phyloP scores from a whole-genome alignment of 1,140 invertebrate species.

The Stegodyphus dumicola region DNA sequence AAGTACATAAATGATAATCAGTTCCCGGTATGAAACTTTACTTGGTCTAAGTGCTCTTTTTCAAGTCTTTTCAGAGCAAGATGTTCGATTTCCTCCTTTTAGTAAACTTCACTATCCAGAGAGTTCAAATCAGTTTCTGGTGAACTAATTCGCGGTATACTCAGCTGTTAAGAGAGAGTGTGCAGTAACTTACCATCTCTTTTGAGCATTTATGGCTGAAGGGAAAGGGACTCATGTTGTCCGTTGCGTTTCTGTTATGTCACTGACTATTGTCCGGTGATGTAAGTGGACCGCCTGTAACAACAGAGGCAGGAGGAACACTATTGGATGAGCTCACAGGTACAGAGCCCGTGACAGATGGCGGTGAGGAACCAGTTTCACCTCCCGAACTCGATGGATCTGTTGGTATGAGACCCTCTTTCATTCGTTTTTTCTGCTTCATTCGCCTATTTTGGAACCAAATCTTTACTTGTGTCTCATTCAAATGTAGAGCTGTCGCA shows the following conservation, averaged over 20 bases:
- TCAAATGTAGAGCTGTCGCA: constrained; percentile 92
- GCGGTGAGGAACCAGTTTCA: constrained; percentile 50
- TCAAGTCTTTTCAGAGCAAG: too few species aligned
- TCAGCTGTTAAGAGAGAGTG: too few species aligned
- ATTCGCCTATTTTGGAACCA: constrained; percentile 70
- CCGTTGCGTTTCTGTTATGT: background rate
- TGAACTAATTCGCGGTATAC: too few species aligned
- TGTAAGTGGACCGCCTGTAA: constrained; percentile 24
- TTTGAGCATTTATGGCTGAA: background rate
- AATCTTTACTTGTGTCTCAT: constrained; percentile 87
- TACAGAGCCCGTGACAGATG: constrained; percentile 21
- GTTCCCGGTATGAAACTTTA: too few species aligned
- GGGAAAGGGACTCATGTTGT: background rate
- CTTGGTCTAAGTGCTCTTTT: too few species aligned
- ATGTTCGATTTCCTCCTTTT: too few species aligned
- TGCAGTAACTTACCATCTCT: background rate
- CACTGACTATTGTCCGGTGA: constrained; percentile 39
- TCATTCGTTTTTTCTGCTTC: constrained; percentile 65
- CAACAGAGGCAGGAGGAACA: constrained; percentile 39
- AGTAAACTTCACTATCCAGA: too few species aligned
- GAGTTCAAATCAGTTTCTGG: too few species aligned
- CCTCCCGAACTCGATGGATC: constrained; percentile 36
- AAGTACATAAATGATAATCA: too few species aligned
- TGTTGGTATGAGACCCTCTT: constrained; percentile 43
- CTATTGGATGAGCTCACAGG: constrained; percentile 45